Base-by-base conservation (phyloP, 2,113 vertebrate species). In the Puffinus mauretanicus region DNA sequence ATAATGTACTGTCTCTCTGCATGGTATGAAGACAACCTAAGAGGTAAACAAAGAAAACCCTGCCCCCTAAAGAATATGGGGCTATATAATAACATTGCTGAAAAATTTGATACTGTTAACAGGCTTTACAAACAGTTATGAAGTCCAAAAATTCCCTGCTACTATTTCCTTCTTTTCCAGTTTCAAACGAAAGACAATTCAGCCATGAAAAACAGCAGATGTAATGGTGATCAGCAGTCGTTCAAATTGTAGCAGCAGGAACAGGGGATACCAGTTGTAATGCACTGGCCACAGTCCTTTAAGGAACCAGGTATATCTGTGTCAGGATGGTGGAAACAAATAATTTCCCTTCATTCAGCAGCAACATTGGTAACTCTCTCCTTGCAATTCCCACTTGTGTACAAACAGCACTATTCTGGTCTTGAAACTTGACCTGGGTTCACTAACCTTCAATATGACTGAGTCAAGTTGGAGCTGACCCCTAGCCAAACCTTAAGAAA, bases 91-190 rank as follows among this genome's bases (percentile, higher is more conserved):
- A 85, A 96, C 70, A 81, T 38, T 86, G 19, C 54, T 46, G 18
- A 67, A 88, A 73, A 93, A 95, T 94, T 60, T 87, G 24, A 51
- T 52, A 76, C 47, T 89, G 34, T 92, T 95, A 94, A 90, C 60
- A 88, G 57, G 54, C 32, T 93, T 96, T 70, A 73, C 38, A 77
- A 72, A 64, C 3, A 65, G 19, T 54, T 93, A 67, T 7, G 11
- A 76, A 93, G 82, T 73, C 17, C 40, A 42, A 51, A 77, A 83
- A 15, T 8, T 78, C 19, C 10, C 15, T 3, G 2, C 5, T 60
- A 69, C 10, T 65, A 22, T 72, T 65, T 82, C 13, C 38, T 82
- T 16, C 19, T 83, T 69, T 83, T 26, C 7, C 11, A 46, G 17
- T 55, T 69, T 65, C 13, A 94, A 88, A 70, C 21, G 11, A 73